Base-by-base conservation (phyloP, 2,797 vertebrate species). In the Lepus oiostolus region DNA sequence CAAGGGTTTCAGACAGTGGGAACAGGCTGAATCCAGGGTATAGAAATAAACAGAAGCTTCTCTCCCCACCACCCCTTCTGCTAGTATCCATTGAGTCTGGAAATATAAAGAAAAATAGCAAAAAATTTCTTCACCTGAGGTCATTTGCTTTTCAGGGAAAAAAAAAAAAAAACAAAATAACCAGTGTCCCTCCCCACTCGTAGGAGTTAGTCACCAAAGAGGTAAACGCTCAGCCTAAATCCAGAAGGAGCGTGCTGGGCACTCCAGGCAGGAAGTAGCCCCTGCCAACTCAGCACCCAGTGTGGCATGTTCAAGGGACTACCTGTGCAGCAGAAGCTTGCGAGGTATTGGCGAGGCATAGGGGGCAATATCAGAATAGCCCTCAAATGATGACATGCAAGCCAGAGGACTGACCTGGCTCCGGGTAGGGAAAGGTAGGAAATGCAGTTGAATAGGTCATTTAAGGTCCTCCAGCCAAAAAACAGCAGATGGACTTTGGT, bases 401-500 rank as follows among this genome's bases (percentile, higher is more conserved):
- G 67, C 24, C 13, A 24, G 47, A n/a, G 42, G 8, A 32, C 4
- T 79, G 85, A 88, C 50, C 63, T 17, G 19, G n/a, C 35, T 72
- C 52, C 6, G 1, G 1, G 16, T 47, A 19, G 38, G 19, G 84
- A 77, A 58, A 7, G 11, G 26, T 14, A 19, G 26, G 68, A 88
- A 81, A 63, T 14, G 30, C 89, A n/a, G 50, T n/a, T 63, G 70
- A 86, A 21, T 0, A 70, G 86, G 83, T 89, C 68, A 95, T 50
- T 63, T 72, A 91, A 95, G 92, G 93, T 95, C 60, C 38, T 75
- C 8, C 13, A 74, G 70, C 88, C 74, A 7, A 32, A 38, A 54
- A 58, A 90, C 8, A 88, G 54, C 95, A 95, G 92, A 95, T 95
- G 95, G 81, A 84, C 95, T 52, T 86, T 9, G 7, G 5, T 65